Evolutionary conservation across 2,888 invertebrate species (phyloP), one percentile per base, ranked within the genome.

Genomic region (Sympetrum striolatum): DNA sequence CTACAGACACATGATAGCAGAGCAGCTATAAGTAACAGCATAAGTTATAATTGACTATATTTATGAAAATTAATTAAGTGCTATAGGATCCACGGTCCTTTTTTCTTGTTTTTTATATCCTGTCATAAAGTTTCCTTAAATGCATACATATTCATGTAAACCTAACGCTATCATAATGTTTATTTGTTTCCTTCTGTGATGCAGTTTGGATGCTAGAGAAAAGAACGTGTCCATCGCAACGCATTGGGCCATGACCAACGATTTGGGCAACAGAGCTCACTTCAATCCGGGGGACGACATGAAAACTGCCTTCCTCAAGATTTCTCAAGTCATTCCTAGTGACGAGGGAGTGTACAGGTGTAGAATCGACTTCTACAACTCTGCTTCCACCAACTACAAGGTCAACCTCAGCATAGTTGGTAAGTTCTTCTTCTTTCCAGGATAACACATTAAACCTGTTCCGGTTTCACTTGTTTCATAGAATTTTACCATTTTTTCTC

Each of bases 311-410:
- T 91, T 14, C 90, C 95, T 98, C 81, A 96, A 96, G 92, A 96
- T 98, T 92, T 96, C 96, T 93, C 96, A 96, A 92, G 97, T 97
- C 91, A 95, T 95, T 91, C 94, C 95, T 80, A 95, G 95, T 44
- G 98, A 98, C 92, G 97, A 97, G 92, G 98, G 98, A 4, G 94
- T 97, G 79, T 98, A 98, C 94, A 95, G 98, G 91, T 98, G 98
- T 93, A 95, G 98, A 92, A 97, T 98, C 92, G 98, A 98, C 94
- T 98, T 98, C 93, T 96, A 97, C 91, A 97, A 98, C 94, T 97
- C 98, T 0, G 98, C 98, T 0, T 98, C 98, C 0, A 96, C 97
- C 92, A 98, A 98, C 94, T 97, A 97, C 93, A 95, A 96, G 93
- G 96, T 98, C 93, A 98, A 98, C 93, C 95, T 98, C 92, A 98